Base-by-base conservation (phyloP, 2,888 invertebrate genomes). In the Macrostomum cliftonense region DNA sequence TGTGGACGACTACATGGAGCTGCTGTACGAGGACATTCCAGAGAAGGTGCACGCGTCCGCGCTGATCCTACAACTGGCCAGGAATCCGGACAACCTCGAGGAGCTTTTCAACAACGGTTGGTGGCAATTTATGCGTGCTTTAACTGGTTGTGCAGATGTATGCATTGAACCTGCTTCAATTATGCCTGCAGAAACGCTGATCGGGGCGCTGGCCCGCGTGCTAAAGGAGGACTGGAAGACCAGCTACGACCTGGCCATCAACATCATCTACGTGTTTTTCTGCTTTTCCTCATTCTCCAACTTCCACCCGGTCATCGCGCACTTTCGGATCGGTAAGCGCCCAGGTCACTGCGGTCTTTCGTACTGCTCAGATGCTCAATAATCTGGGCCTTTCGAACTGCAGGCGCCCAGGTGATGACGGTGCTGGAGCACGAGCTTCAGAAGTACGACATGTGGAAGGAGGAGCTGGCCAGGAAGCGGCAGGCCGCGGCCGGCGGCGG, bases 211-310 rank as follows among this genome's bases (percentile, higher is more conserved):
- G 59, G 85, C 91, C 12, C 77, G 97, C 64, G 89, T 95, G 37
- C 74, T 97, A 48, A 78, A 93, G 57, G 97, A 97, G 74, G 95
- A 97, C 73, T 95, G 91, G 85, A 85, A 85, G 71, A 80, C 85
- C 65, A 93, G 86, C 68, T 81, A 91, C 62, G 91, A 95, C 68
- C 73, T 97, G 52, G 87, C 89, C 59, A 91, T 88, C 58, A 91
- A 91, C 71, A 85, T 97, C 64, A 82, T 91, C 56, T 87, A 88
- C 68, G 84, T 87, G 61, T 95, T 95, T 73, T 88, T 89, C 69
- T 93, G 89, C 67, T 89, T 97, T 67, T 93, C 95, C 12, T 83
- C 84, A 39, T 95, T 89, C 67, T 81, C 83, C 60, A 83, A 85
- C 63, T 95, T 95, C 73, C 95, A 97, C 70, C 79, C 82, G 45